phyloP scores from a whole-genome alignment of 2,797 vertebrate species.

The Ctenochaetus hawaiiensis region DNA sequence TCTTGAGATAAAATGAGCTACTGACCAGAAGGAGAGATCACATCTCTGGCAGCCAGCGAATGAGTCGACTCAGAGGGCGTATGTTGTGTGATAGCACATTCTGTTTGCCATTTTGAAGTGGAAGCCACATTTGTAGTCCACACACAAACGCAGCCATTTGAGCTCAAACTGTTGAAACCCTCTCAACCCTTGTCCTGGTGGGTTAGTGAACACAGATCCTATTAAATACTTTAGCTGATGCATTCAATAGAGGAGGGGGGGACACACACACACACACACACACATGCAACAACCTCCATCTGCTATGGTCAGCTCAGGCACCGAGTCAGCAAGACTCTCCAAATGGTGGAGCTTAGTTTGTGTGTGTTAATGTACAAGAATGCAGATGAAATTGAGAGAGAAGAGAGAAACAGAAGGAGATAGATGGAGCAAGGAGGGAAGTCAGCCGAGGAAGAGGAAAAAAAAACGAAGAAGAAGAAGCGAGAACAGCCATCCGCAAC shows the following conservation, averaged over 20 bases:
- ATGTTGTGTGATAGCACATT: conserved; percentile 58
- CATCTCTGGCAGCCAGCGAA: conserved; percentile 44
- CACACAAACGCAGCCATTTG: conserved; percentile 48
- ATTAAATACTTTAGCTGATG: conserved; percentile 60
- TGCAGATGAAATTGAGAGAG: conserved; percentile 22
- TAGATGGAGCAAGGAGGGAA: conserved; percentile 29
- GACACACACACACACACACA: conserved; percentile 14
- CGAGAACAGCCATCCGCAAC: conserved; percentile 57
- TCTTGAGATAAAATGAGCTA: conserved; percentile 38
- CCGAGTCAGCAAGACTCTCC: conserved; percentile 46
- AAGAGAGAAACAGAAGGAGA: conserved; percentile 39
- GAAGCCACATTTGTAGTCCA: conserved; percentile 44
- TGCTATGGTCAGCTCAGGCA: conserved; percentile 64
- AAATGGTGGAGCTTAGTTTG: conserved; percentile 28
- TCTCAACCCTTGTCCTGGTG: conserved; percentile 44
- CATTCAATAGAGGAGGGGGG: conserved; percentile 5
- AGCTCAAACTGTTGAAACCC: conserved; percentile 43
- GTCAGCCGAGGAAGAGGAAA: neutral
- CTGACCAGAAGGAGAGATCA: conserved; percentile 57
- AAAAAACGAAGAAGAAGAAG: conserved; percentile 25
- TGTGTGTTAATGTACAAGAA: conserved; percentile 15
- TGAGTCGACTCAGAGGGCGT: conserved; percentile 40
- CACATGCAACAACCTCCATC: conserved; percentile 58
- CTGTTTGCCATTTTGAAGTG: conserved; percentile 41
- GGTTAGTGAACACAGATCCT: conserved; percentile 59